A percentile compares a stretch with the other conserved stretches of the same genome.
These are phyloP conservation scores for Thomomys bottae DNA, from an alignment of 2,113 vertebrate genomes.

Conservation along the genomic window DNA sequence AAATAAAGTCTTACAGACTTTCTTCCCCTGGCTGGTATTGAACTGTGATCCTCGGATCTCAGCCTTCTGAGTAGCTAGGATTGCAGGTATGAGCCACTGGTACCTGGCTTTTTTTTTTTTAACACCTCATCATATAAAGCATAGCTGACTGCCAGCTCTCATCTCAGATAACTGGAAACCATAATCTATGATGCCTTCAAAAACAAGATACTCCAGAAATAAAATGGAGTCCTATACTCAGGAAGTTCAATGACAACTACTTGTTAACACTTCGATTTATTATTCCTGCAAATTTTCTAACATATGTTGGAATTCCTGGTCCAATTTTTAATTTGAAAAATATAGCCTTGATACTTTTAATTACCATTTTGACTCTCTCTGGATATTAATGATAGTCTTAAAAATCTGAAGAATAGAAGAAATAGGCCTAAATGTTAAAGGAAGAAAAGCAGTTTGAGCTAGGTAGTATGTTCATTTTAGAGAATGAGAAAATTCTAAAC, in stretches of 20 bases:
- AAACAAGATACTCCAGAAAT: not conserved
- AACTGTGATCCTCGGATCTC: no score
- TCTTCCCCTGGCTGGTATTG: no score
- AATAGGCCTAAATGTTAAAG: not conserved
- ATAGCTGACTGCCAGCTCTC: not conserved
- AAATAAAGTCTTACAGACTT: no score
- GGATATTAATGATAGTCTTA: not conserved
- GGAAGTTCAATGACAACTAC: not conserved
- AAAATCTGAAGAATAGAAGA: conserved; percentile 27
- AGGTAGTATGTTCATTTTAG: conserved; percentile 16
- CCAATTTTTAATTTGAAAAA: conserved; percentile 52
- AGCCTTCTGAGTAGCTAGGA: no score
- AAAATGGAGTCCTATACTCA: not conserved
- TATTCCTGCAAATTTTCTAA: conserved; percentile 8
- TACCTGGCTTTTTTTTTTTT: no score
- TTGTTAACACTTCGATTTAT: conserved; percentile 8
- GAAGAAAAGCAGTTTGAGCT: not conserved
- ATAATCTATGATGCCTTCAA: not conserved
- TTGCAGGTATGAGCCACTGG: no score
- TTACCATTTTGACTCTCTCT: not conserved
- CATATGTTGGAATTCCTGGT: not conserved
- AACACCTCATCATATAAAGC: not conserved
- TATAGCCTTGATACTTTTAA: not conserved
- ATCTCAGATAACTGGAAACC: not conserved
- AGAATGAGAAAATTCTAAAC: conserved; percentile 34